phyloP scores from a whole-genome alignment of 1,140 invertebrate genomes.

The Eupeodes corollae region DNA sequence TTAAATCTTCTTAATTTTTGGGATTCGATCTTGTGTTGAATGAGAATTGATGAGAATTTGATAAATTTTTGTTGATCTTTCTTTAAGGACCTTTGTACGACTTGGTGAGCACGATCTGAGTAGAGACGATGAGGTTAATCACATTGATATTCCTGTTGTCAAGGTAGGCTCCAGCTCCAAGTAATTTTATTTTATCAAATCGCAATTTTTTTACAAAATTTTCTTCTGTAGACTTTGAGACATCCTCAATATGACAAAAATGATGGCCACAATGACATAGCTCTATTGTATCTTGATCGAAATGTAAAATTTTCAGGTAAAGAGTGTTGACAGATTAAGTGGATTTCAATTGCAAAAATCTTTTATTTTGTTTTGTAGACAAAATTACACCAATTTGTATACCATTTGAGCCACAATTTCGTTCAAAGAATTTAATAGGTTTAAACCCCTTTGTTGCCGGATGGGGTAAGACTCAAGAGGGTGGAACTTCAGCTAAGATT shows the following conservation, averaged over 20 bases:
- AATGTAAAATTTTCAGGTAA: slow-evolving; percentile 7
- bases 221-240: background rate
- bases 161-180: slow-evolving; percentile 3
- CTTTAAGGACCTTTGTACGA: slow-evolving; percentile 23
- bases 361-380: slow-evolving; percentile 14
- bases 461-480: slow-evolving; percentile 49
- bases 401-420: slow-evolving; percentile 43
- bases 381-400: slow-evolving; percentile 43
- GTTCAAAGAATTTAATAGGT: slow-evolving; percentile 39
- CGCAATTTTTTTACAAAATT: background rate
- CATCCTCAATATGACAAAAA: slow-evolving; percentile 1
- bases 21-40: slow-evolving; percentile 1
- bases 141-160: slow-evolving; percentile 20
- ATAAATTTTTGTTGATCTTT: background rate
- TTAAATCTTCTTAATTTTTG: too few species aligned
- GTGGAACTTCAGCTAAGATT: slow-evolving; percentile 46
- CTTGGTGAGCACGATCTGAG: slow-evolving; percentile 31
- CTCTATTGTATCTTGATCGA: slow-evolving; percentile 6
- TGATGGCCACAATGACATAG: slow-evolving; percentile 5
- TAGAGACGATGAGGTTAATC: slow-evolving; percentile 20
- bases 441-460: slow-evolving; percentile 57
- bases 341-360: too few species aligned
- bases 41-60: too few species aligned
- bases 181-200: too few species aligned
- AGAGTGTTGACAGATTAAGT: too few species aligned